Conservation (phyloP, 2,797 vertebrate species). For the Dendrocincla tyrannina region DNA sequence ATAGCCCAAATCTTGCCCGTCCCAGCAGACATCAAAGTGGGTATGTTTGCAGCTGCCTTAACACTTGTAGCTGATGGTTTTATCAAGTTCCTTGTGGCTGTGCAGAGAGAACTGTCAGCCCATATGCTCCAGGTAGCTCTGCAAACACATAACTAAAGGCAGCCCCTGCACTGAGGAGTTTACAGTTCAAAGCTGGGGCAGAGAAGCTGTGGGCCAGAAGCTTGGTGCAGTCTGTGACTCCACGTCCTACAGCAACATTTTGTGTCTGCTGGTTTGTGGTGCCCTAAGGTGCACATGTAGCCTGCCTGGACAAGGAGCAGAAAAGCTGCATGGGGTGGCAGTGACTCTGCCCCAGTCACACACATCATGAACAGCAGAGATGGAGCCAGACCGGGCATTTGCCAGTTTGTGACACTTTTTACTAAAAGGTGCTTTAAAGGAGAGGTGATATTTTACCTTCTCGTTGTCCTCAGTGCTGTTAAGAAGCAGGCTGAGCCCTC, state of each 20-base stretch:
- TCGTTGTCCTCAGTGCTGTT: background rate
- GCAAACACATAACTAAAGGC: background rate
- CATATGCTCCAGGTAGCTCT: background rate
- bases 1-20: background rate
- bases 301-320: background rate
- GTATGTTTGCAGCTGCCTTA: background rate
- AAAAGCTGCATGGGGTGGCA: background rate
- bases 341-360: background rate
- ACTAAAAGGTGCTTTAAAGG: background rate
- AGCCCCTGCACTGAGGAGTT: background rate
- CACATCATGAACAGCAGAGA: background rate
- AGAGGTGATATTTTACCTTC: background rate
- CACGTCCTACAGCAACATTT: background rate
- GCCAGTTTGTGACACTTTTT: background rate
- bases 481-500: background rate
- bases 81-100: background rate
- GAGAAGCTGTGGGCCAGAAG: background rate
- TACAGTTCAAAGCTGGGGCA: background rate
- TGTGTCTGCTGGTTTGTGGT: background rate
- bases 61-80: background rate
- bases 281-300: background rate
- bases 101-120: background rate
- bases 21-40: background rate
- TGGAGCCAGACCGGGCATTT: background rate
- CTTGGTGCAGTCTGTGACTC: background rate